These are phyloP conservation scores for Zaprionus tsacasi DNA, from an alignment of 1,140 invertebrate species.

Conservation along the genomic window DNA sequence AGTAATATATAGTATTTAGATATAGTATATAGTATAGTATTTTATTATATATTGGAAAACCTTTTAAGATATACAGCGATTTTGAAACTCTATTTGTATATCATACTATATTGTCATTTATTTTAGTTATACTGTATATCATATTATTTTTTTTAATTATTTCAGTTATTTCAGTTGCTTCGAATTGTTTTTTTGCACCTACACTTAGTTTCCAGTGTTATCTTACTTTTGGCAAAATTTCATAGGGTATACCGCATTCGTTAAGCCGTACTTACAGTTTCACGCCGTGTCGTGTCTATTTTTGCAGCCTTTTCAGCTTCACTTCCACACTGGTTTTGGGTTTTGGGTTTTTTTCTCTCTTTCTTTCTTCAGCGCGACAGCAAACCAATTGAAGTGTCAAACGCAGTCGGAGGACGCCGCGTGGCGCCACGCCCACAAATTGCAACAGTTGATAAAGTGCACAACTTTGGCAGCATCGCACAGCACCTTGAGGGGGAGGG, in stretches of 20 bases:
- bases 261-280: background rate
- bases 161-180: too few relatives aligned
- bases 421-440: slow-evolving; percentile 71
- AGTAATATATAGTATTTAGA: too few relatives aligned
- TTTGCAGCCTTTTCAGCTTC: slow-evolving; percentile 3
- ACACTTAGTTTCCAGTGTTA: too few relatives aligned
- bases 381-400: slow-evolving; percentile 82
- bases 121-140: too few relatives aligned
- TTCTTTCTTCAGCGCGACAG: slow-evolving; percentile 49
- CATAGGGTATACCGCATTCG: background rate
- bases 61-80: too few relatives aligned
- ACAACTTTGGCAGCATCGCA: slow-evolving; percentile 56
- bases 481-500: background rate
- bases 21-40: too few relatives aligned
- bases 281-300: background rate
- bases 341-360: slow-evolving; percentile 38
- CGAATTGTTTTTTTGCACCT: too few relatives aligned
- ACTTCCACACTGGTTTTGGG: background rate
- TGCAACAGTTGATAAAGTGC: slow-evolving; percentile 78
- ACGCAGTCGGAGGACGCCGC: slow-evolving; percentile 65
- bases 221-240: background rate
- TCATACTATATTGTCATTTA: too few relatives aligned
- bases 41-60: too few relatives aligned
- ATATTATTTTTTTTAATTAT: too few relatives aligned
- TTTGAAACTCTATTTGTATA: too few relatives aligned